phyloP scores from a whole-genome alignment of 1,140 invertebrate genomes.

The Zaprionus taronus region DNA sequence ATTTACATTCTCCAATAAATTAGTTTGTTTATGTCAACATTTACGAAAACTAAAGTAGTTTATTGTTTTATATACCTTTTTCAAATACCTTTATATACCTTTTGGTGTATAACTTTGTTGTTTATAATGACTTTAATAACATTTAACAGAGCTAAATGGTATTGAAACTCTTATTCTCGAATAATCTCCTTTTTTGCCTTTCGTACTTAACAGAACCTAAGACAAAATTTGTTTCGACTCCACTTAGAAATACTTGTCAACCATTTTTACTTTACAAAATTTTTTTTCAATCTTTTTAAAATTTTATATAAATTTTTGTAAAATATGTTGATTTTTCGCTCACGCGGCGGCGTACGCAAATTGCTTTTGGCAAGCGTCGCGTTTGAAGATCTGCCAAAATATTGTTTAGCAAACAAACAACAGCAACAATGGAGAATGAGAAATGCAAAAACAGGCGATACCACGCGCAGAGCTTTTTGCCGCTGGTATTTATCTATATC shows the following conservation, averaged over 20 bases:
- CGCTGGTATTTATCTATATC: constrained; percentile 23
- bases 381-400: constrained; percentile 78
- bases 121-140: too few relatives aligned
- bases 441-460: constrained; percentile 48
- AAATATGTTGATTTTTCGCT: constrained; percentile 42
- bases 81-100: too few relatives aligned
- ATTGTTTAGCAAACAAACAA: constrained; percentile 77
- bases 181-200: too few relatives aligned
- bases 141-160: too few relatives aligned
- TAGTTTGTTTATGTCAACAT: too few relatives aligned
- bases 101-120: too few relatives aligned
- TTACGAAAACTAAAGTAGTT: too few relatives aligned
- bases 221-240: too few relatives aligned
- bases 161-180: too few relatives aligned
- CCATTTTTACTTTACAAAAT: not conserved
- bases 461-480: constrained; percentile 50
- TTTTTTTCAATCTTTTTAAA: not conserved
- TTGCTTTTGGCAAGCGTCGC: constrained; percentile 77
- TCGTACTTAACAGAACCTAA: too few relatives aligned
- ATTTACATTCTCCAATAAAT: too few relatives aligned
- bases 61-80: not conserved
- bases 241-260: too few relatives aligned
- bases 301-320: not conserved
- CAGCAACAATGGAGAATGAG: constrained; percentile 28
- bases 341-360: constrained; percentile 56